These are phyloP conservation scores for Muscidifurax raptorellus DNA, from an alignment of 1,140 invertebrate genomes.

Conservation along the genomic window DNA sequence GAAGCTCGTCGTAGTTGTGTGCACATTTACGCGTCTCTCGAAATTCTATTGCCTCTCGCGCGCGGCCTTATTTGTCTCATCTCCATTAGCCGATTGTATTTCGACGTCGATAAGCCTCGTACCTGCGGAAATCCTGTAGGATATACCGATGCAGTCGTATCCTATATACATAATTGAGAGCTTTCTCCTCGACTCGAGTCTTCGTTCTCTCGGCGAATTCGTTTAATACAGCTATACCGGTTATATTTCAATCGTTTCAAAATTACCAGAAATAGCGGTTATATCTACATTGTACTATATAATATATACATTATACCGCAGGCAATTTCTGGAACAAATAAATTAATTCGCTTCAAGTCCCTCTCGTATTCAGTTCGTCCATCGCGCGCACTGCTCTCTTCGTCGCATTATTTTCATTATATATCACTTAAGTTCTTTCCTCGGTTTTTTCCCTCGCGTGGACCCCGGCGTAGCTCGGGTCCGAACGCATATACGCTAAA, in stretches of 20 bases:
- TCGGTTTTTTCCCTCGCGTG: too few species aligned
- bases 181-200: slow-evolving; percentile 44
- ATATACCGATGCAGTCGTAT: slow-evolving; percentile 58
- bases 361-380: not conserved
- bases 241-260: too few species aligned
- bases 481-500: too few species aligned
- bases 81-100: slow-evolving; percentile 70
- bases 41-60: slow-evolving; percentile 59
- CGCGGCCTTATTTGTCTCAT: too few species aligned
- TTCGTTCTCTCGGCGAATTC: slow-evolving; percentile 6
- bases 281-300: too few species aligned
- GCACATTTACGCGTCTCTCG: slow-evolving; percentile 51
- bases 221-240: too few species aligned
- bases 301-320: not conserved
- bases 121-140: slow-evolving; percentile 61
- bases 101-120: slow-evolving; percentile 63
- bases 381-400: not conserved
- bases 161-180: slow-evolving; percentile 67
- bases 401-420: too few species aligned
- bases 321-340: slow-evolving; percentile 6
- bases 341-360: not conserved
- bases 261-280: too few species aligned
- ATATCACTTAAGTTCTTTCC: too few species aligned
- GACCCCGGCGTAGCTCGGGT: too few species aligned
- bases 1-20: slow-evolving; percentile 13